A percentile compares a stretch with the other conserved stretches of the same genome.
These are phyloP conservation scores for Lochmaea capreae DNA, from an alignment of 2,888 invertebrate species.

Conservation along the genomic window DNA sequence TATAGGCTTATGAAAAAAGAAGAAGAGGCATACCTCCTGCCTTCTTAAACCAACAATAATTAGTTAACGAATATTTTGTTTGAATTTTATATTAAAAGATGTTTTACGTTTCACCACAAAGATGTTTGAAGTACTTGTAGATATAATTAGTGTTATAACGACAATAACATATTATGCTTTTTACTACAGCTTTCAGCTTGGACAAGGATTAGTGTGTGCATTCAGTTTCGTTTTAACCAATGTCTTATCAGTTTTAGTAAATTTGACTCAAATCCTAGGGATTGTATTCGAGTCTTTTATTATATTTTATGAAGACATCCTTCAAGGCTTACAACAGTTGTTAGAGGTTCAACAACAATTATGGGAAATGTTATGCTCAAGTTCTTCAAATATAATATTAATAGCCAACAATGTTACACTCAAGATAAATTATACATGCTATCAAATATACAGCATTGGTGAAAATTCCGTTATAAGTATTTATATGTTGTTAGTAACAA, in stretches of 20 bases:
- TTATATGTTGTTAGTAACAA: slow-evolving; percentile 34
- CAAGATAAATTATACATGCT: slow-evolving; percentile 1
- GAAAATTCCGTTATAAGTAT: slow-evolving; percentile 24
- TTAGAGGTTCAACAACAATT: slow-evolving; percentile 6
- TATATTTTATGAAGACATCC: slow-evolving; percentile 52
- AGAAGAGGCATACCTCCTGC: neutral
- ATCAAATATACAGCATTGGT: slow-evolving; percentile 1
- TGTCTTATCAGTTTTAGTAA: slow-evolving; percentile 30
- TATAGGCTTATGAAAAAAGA: neutral
- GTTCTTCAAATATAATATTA: slow-evolving; percentile 4
- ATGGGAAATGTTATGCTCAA: slow-evolving; percentile 18
- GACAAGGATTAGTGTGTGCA: slow-evolving; percentile 50
- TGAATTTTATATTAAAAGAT: slow-evolving; percentile 7
- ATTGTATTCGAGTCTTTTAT: slow-evolving; percentile 53
- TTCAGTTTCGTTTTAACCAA: slow-evolving; percentile 35
- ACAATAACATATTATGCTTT: slow-evolving; percentile 40
- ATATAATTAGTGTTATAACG: slow-evolving; percentile 6
- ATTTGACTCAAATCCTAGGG: slow-evolving; percentile 37
- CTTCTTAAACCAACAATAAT: neutral
- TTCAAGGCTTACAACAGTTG: slow-evolving; percentile 34
- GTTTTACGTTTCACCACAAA: slow-evolving; percentile 1
- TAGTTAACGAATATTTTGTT: slow-evolving; percentile 14
- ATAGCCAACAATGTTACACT: neutral
- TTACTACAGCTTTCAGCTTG: slow-evolving; percentile 52
- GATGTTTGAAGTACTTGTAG: slow-evolving; percentile 26